phyloP scores from a whole-genome alignment of 2,113 vertebrate genomes.

The Gopherus evgoodei region DNA sequence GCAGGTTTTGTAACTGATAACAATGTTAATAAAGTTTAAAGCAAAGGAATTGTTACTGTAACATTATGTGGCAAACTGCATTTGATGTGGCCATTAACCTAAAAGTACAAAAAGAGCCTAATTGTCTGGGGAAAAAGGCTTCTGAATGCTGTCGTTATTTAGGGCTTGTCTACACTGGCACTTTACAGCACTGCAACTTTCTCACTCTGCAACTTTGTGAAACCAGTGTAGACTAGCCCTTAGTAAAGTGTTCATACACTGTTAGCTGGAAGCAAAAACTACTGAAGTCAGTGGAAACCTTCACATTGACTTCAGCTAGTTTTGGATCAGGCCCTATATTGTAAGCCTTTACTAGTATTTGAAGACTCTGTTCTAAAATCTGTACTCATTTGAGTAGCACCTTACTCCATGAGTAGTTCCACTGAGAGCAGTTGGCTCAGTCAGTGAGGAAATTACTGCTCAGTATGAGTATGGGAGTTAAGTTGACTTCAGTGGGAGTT shows the following conservation, averaged over 20 bases:
- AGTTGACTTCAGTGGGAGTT: not conserved
- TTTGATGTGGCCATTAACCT: not conserved
- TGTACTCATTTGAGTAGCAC: not conserved
- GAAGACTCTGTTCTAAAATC: not conserved
- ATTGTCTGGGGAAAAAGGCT: not conserved
- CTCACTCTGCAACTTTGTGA: too few relatives aligned
- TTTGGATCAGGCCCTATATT: not conserved
- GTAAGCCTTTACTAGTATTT: not conserved
- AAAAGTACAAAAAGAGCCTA: not conserved
- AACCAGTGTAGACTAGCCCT: too few relatives aligned
- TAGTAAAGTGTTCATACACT: not conserved
- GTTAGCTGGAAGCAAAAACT: not conserved
- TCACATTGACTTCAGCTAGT: not conserved
- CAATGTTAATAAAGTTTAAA: not conserved
- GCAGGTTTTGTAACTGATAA: not conserved
- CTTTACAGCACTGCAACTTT: too few relatives aligned
- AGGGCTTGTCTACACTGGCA: too few relatives aligned
- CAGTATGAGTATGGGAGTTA: not conserved
- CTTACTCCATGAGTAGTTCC: not conserved
- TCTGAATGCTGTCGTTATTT: not conserved
- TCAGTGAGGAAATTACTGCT: not conserved
- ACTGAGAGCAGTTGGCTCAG: not conserved
- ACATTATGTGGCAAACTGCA: fast-evolving
- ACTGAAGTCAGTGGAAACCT: not conserved
- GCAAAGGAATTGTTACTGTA: not conserved